phyloP scores from a whole-genome alignment of 2,888 invertebrate genomes.

The Leptinotarsa juncta region DNA sequence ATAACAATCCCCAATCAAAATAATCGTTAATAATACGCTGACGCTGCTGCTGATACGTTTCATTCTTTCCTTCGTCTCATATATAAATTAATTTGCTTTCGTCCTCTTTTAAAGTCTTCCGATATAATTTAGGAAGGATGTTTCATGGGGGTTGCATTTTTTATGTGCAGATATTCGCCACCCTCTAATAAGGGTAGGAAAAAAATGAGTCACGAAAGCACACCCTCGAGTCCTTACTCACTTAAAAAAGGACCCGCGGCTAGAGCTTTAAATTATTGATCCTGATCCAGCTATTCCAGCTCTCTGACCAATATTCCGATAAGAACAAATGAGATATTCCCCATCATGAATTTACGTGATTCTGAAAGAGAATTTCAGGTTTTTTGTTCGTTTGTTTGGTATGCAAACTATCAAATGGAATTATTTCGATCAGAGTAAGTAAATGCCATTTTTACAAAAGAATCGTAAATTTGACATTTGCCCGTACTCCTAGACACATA shows the following conservation, averaged over 20 bases:
- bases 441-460: too few relatives aligned
- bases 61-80: slow-evolving; percentile 41
- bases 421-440: too few relatives aligned
- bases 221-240: slow-evolving; percentile 60
- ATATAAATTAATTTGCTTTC: slow-evolving; percentile 57
- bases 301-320: slow-evolving; percentile 42
- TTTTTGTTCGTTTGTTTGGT: too few relatives aligned
- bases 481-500: too few relatives aligned
- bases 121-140: slow-evolving; percentile 55
- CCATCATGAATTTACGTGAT: background rate
- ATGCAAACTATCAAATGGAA: too few relatives aligned
- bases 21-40: slow-evolving; percentile 50
- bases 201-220: slow-evolving; percentile 66
- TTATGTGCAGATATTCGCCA: slow-evolving; percentile 64
- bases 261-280: slow-evolving; percentile 65
- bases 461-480: too few relatives aligned
- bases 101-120: slow-evolving; percentile 54
- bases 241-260: slow-evolving; percentile 62
- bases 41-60: slow-evolving; percentile 48
- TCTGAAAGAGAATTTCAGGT: too few relatives aligned
- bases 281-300: slow-evolving; percentile 38
- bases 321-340: slow-evolving; percentile 24
- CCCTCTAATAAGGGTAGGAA: slow-evolving; percentile 63
- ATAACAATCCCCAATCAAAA: slow-evolving; percentile 51
- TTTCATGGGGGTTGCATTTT: slow-evolving; percentile 62